Evolutionary conservation across 2,113 vertebrate genomes (phyloP), one percentile per base, ranked within the genome.

Genomic region (Connochaetes taurinus): DNA sequence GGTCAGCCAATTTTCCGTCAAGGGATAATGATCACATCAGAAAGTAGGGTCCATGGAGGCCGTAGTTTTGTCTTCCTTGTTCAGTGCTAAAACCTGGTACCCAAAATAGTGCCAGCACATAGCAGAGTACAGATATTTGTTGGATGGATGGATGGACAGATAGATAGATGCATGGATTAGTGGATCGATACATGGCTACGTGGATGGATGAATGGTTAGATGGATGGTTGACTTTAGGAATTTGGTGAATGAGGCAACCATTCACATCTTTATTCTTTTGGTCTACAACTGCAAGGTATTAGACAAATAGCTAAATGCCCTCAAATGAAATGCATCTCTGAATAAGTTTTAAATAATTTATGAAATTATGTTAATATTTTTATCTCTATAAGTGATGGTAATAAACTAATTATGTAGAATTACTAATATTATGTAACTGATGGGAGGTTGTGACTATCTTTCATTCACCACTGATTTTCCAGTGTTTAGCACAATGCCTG

Each of bases 281-380:
- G 5, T 29, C 45, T 94, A 10, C 2, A 94, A 10, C 7, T 85
- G 85, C 15, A 90, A 80, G 1, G 3, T 88, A 78, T 67, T 93
- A 19, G 36, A 53, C 78, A 96, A 36, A 67, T 95, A 50, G 4
- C 12, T 87, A 95, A 74, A 76, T 71, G n/a, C 31, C 91, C 31
- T 96, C 17, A 50, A 86, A 67, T 78, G 78, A 6, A 95, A 43
- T 91, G 16, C 31, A 88, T 58, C 40, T 64, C 40, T 97, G 82
- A 96, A 96, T 83, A 80, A 83, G 89, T 89, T 96, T 47, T 89
- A 93, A 93, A 43, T 93, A 36, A 95, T 78, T 97, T 88, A 89
- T 16, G 78, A 53, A 76, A 76, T 71, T 94, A 40, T 47, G 53
- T 36, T 78, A 45, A 94, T 90, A 5, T 95, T 96, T 74, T 12